Conservation (phyloP, 2,113 vertebrate genomes). For the Forbesichthys agassizii region DNA sequence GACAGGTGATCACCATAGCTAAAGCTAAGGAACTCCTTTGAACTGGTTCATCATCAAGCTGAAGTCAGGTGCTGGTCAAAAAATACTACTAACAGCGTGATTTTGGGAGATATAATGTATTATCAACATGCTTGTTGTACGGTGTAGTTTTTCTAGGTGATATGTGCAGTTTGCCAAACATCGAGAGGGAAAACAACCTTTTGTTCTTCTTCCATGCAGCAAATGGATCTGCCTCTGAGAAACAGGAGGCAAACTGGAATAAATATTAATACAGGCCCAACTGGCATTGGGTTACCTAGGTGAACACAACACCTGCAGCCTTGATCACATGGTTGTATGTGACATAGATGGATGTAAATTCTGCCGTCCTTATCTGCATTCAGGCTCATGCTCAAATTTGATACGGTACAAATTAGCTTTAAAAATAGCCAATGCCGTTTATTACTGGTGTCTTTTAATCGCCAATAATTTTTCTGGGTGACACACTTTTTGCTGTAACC, state of each 20-base stretch:
- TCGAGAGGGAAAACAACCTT: conserved; percentile 41
- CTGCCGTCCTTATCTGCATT: neutral
- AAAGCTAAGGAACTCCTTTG: conserved; percentile 50
- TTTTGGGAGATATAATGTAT: neutral
- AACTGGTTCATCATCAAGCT: conserved; percentile 64
- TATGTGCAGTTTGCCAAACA: conserved; percentile 31
- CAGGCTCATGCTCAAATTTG: neutral
- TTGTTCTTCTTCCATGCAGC: conserved; percentile 26
- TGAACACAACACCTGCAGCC: conserved; percentile 62
- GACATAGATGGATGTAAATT: conserved; percentile 37
- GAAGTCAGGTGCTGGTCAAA: conserved; percentile 29
- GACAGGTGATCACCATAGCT: conserved; percentile 53
- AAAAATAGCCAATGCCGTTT: no score
- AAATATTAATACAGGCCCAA: neutral
- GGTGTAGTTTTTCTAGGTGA: conserved; percentile 30
- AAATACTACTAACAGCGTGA: neutral
- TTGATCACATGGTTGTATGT: conserved; percentile 43
- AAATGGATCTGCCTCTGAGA: neutral
- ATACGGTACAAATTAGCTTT: neutral
- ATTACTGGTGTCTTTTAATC: neutral
- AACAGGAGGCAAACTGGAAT: neutral
- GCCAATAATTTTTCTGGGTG: neutral
- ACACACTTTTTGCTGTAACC: neutral
- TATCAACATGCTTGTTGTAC: neutral
- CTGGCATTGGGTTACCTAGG: conserved; percentile 51